Percentiles rank a stretch among this genome's conserved stretches.
Evolutionary conservation across 2,888 invertebrate genomes (phyloP).

Genomic region (Automeris io): DNA sequence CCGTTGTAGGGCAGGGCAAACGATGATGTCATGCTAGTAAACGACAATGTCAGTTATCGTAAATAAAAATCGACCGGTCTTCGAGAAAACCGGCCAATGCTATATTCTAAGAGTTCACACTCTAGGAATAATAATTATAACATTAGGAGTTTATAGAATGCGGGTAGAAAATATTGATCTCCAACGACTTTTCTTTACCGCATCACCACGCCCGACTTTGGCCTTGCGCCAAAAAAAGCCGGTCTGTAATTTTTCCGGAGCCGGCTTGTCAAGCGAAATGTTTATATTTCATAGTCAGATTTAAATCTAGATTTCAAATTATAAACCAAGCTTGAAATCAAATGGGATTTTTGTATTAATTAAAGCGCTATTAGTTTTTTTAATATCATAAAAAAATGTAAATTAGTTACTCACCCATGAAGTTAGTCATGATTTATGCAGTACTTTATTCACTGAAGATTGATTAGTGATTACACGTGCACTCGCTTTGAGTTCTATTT

Average conservation of each 20-base stretch:
- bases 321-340: no score
- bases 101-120: not conserved
- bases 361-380: no score
- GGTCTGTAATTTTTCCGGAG: slow-evolving; percentile 34
- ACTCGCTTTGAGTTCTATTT: slow-evolving; percentile 39
- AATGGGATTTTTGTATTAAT: no score
- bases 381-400: not conserved
- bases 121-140: not conserved
- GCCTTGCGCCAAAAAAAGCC: slow-evolving; percentile 56
- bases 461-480: slow-evolving; percentile 29
- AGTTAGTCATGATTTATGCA: slow-evolving; percentile 53
- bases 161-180: slow-evolving; percentile 14
- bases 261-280: slow-evolving; percentile 31
- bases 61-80: slow-evolving; percentile 11
- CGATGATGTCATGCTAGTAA: slow-evolving; percentile 36
- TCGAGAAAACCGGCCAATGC: not conserved
- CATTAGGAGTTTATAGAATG: not conserved
- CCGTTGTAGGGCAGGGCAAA: slow-evolving; percentile 20
- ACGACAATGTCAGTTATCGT: slow-evolving; percentile 18
- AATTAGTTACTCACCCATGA: slow-evolving; percentile 52
- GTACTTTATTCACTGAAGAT: slow-evolving; percentile 29
- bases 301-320: slow-evolving; percentile 7
- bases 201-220: slow-evolving; percentile 49
- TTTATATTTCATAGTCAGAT: slow-evolving; percentile 8
- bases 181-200: slow-evolving; percentile 28